Conservation (phyloP, 1,140 invertebrate species). For the Pteromalus puparum region DNA sequence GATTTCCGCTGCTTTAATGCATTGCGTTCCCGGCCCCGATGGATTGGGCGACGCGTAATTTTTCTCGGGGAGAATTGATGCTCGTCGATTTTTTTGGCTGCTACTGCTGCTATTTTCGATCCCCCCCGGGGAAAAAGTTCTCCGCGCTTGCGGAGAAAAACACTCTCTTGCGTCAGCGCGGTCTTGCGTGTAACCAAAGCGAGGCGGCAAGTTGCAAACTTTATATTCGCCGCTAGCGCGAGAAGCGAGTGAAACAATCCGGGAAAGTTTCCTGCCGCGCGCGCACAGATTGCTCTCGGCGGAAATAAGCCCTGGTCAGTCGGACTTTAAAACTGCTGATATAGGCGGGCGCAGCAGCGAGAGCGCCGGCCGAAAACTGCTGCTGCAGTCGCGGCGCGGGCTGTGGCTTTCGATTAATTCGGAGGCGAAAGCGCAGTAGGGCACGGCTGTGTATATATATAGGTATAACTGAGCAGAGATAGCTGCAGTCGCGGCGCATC, state of each 20-base stretch:
- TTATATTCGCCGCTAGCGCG: not conserved
- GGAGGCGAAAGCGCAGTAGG: not conserved
- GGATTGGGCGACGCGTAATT: no score
- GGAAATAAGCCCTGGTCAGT: constrained; percentile 46
- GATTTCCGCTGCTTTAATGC: not conserved
- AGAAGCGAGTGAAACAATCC: constrained; percentile 33
- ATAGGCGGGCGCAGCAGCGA: not conserved
- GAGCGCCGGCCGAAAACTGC: constrained; percentile 23
- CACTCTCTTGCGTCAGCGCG: no score
- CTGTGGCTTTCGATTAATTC: constrained; percentile 49
- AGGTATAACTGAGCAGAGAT: not conserved
- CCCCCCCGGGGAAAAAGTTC: not conserved
- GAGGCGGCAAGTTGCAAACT: not conserved
- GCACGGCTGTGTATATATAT: no score
- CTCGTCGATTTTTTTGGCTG: no score
- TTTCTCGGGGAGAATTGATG: no score
- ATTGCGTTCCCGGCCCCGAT: no score
- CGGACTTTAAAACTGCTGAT: constrained; percentile 50
- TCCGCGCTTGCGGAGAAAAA: not conserved
- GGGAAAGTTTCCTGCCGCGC: constrained; percentile 15
- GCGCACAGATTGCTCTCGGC: constrained; percentile 27
- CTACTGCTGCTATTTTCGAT: no score
- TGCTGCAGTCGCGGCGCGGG: constrained; percentile 21
- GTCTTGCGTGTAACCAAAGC: not conserved
- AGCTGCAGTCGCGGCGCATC: no score